Percentiles rank a stretch among this genome's conserved stretches.
phyloP scores from a whole-genome alignment of 2,888 invertebrate genomes.

The Megalurothrips usitatus region DNA sequence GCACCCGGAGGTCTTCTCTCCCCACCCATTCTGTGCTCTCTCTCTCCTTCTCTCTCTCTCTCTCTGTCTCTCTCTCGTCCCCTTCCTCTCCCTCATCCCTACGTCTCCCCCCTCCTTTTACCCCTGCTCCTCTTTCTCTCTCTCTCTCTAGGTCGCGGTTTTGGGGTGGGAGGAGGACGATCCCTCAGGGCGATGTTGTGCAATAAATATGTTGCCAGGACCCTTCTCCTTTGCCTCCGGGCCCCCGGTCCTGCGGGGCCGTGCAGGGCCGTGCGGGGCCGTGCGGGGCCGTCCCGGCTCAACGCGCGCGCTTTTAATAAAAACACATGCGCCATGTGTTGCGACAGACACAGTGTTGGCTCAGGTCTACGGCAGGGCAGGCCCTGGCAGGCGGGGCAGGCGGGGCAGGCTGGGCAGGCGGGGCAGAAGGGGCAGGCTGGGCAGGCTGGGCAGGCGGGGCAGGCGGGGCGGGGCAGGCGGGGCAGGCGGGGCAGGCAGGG shows the following conservation, averaged over 20 bases:
- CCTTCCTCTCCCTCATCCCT: constrained; percentile 34
- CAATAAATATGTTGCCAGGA: constrained; percentile 8
- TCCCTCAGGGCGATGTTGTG: background rate
- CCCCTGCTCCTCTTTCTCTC: constrained; percentile 28
- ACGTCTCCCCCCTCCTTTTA: too few species aligned
- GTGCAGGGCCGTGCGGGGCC: too few species aligned
- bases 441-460: background rate
- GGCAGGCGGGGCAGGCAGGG: background rate
- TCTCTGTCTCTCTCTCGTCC: constrained; percentile 29
- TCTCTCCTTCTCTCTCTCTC: constrained; percentile 29
- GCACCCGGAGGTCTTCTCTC: constrained; percentile 17
- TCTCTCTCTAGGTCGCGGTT: background rate
- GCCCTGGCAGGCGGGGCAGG: background rate
- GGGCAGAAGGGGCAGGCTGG: background rate
- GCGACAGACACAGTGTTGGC: constrained; percentile 7
- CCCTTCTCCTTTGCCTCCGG: background rate
- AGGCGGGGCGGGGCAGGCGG: background rate
- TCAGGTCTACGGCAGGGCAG: background rate
- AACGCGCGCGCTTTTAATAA: background rate
- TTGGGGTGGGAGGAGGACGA: constrained; percentile 8
- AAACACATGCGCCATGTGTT: constrained; percentile 21
- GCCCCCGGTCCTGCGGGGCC: too few species aligned
- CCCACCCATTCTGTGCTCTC: background rate
- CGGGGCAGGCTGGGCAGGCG: background rate
- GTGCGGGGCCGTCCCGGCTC: background rate